Percentiles rank a stretch among this genome's conserved stretches.
phyloP scores from a whole-genome alignment of 1,140 invertebrate species.

The Vanessa atalanta region DNA sequence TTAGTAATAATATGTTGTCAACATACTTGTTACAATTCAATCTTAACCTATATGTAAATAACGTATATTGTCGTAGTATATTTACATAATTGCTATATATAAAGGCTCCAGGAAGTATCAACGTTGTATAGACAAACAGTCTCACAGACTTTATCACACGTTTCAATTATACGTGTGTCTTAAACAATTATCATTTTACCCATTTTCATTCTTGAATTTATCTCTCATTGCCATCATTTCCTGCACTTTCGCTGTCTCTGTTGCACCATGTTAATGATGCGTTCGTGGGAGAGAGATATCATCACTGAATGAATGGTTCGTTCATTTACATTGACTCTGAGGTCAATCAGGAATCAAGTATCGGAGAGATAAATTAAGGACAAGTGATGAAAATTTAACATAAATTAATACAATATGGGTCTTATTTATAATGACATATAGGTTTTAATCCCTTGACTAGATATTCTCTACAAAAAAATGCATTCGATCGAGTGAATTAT shows the following conservation, averaged over 20 bases:
- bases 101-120: background rate
- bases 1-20: no score
- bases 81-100: background rate
- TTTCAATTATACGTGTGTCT: slow-evolving; percentile 19
- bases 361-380: slow-evolving; percentile 48
- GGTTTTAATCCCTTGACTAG: background rate
- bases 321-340: slow-evolving; percentile 55
- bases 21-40: no score
- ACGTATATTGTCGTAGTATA: background rate
- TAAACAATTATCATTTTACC: slow-evolving; percentile 24
- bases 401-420: background rate
- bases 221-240: slow-evolving; percentile 36
- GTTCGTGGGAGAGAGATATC: slow-evolving; percentile 18
- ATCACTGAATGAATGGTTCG: slow-evolving; percentile 51
- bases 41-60: no score
- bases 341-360: slow-evolving; percentile 63
- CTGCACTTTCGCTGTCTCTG: slow-evolving; percentile 12
- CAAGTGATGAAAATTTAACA: slow-evolving; percentile 29
- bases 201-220: slow-evolving; percentile 37
- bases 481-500: background rate
- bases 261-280: background rate
- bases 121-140: slow-evolving; percentile 13
- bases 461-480: background rate
- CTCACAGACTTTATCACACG: slow-evolving; percentile 8
- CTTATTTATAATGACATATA: background rate